Evolutionary conservation across 2,888 invertebrate species (phyloP).

Genomic region (Cheilosia impressa): DNA sequence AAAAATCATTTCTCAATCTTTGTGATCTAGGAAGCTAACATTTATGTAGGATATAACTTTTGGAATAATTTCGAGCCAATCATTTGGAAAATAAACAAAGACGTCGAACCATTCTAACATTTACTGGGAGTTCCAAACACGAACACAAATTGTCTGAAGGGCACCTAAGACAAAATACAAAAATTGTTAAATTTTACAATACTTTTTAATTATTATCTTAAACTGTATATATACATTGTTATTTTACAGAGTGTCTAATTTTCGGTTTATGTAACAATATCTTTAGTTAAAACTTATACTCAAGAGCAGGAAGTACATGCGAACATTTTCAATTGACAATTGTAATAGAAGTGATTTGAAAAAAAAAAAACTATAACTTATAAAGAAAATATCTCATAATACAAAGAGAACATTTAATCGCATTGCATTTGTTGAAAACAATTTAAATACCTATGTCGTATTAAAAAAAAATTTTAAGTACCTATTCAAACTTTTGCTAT

Average conservation of each 20-base stretch:
- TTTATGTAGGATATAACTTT: too few species aligned
- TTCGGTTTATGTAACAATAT: constrained; percentile 25
- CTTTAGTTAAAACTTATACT: constrained; percentile 10
- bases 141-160: neutral
- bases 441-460: too few species aligned
- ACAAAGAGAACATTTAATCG: too few species aligned
- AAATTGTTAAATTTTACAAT: constrained; percentile 40
- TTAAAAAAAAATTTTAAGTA: too few species aligned
- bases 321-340: neutral
- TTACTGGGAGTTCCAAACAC: too few species aligned
- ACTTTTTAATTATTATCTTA: constrained; percentile 64
- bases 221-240: constrained; percentile 60
- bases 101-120: too few species aligned
- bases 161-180: neutral
- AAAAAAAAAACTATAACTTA: neutral
- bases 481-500: too few species aligned
- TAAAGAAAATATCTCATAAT: neutral
- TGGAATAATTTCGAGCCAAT: too few species aligned
- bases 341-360: neutral
- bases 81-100: too few species aligned
- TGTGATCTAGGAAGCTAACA: too few species aligned
- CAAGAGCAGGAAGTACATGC: neutral
- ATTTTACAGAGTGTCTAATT: constrained; percentile 49
- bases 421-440: too few species aligned
- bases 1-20: too few species aligned